Evolutionary conservation across 2,113 vertebrate genomes (phyloP), one percentile per base, ranked within the genome.

Genomic region (Aramus guarauna): DNA sequence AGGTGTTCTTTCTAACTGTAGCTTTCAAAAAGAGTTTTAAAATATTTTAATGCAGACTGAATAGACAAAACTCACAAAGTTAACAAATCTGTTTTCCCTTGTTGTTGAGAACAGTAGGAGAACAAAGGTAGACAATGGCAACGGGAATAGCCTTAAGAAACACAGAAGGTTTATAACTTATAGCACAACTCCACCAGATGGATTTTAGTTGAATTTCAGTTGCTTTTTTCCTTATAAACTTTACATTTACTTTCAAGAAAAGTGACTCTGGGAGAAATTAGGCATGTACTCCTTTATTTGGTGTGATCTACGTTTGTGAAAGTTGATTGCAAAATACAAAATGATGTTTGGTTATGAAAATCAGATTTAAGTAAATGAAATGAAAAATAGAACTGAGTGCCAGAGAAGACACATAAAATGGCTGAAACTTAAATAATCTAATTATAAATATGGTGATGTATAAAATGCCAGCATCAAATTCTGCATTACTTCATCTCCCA

Each of bases 131-230:
- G 75, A 39, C 62, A 81, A 77, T 20, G 27, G 76, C 45, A 95
- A 83, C 58, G 89, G 60, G 22, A 78, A 77, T 2, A 86, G 78
- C 47, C 39, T 50, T 58, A 39, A 74, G 55, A 90, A 97, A 82
- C 45, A 72, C 50, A 64, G 79, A 81, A 34, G 88, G 89, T 94
- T 97, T 95, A 97, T 97, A 97, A 96, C 93, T 98, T 98, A 98
- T 91, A 96, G 95, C 69, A 98, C 97, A 96, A 98, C 97, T 97
- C 98, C 98, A 98, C 98, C 98, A 95, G 90, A 98, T 98, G 98
- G 98, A 98, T 95, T 97, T 95, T 80, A 97, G 96, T 63, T 97
- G 97, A 98, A 98, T 98, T 98, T 98, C 98, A 98, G 93, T 89
- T 94, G 36, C 21, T 15, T 76, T 86, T 86, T 83, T 39, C 21